Evolutionary conservation across 2,113 vertebrate species (phyloP).

Genomic region (Corythornis vintsioides): DNA sequence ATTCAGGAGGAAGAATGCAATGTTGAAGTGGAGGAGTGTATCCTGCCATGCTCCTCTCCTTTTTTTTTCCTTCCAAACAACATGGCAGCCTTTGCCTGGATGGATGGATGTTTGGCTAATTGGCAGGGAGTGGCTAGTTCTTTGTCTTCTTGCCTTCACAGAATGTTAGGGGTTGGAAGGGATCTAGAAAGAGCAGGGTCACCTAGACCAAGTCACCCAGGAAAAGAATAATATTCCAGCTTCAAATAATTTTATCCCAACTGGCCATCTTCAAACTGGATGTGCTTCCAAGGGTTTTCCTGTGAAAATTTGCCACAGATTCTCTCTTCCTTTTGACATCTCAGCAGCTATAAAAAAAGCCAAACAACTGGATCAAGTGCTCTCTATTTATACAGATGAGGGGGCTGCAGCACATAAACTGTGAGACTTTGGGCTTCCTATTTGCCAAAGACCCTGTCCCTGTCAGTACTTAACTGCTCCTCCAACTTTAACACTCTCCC

Average conservation of each 20-base stretch:
- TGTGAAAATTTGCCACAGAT: slow-evolving; percentile 2
- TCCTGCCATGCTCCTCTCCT: not conserved
- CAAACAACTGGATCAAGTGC: not conserved
- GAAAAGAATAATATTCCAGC: too few species aligned
- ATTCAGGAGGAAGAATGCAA: not conserved
- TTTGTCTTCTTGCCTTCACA: not conserved
- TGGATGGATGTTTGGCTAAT: not conserved
- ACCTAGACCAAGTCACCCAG: too few species aligned
- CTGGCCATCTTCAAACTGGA: not conserved
- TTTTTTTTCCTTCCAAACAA: not conserved
- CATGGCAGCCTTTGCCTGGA: rapidly evolving
- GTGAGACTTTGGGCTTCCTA: not conserved
- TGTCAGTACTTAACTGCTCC: not conserved
- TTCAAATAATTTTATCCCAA: not conserved
- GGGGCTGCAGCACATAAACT: not conserved
- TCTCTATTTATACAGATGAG: not conserved
- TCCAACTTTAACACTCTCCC: not conserved
- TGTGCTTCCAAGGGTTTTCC: not conserved
- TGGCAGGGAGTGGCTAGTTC: not conserved
- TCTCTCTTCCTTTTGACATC: not conserved
- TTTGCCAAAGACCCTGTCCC: not conserved
- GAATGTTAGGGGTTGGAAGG: too few species aligned
- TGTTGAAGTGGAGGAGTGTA: not conserved
- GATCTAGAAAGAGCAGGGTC: too few species aligned
- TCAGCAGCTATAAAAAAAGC: not conserved